phyloP scores from a whole-genome alignment of 2,797 vertebrate species.

The Helicolenus hilgendorfi region DNA sequence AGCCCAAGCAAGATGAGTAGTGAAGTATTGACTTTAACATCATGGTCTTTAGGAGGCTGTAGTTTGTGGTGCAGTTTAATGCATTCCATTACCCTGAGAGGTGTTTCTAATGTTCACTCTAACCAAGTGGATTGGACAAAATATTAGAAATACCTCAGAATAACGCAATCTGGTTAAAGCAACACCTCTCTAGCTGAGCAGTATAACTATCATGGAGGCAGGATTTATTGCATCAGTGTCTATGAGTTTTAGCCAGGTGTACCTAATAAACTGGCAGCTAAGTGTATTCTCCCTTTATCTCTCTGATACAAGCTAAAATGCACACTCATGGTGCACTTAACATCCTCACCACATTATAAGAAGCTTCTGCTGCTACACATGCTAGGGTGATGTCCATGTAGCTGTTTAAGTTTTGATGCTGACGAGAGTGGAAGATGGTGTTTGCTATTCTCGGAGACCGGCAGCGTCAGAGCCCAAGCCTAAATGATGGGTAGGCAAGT shows the following conservation, averaged over 20 bases:
- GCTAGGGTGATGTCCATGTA: constrained; percentile 3
- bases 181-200: background rate
- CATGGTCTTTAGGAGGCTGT: background rate
- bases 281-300: background rate
- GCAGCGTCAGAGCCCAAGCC: constrained; percentile 3
- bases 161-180: too few species aligned
- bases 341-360: background rate
- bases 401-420: constrained; percentile 67
- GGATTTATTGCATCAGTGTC: background rate
- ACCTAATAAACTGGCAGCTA: background rate
- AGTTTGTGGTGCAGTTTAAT: background rate
- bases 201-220: background rate
- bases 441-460: constrained; percentile 48
- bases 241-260: background rate
- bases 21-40: background rate
- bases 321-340: background rate
- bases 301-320: background rate
- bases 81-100: background rate
- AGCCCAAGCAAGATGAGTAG: background rate
- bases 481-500: constrained; percentile 41
- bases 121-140: background rate
- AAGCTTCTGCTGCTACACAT: background rate
- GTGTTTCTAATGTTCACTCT: background rate
- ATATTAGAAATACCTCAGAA: background rate
- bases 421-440: constrained; percentile 48